Evolutionary conservation across 2,888 invertebrate species (phyloP).

Genomic region (Dendrolimus houi): DNA sequence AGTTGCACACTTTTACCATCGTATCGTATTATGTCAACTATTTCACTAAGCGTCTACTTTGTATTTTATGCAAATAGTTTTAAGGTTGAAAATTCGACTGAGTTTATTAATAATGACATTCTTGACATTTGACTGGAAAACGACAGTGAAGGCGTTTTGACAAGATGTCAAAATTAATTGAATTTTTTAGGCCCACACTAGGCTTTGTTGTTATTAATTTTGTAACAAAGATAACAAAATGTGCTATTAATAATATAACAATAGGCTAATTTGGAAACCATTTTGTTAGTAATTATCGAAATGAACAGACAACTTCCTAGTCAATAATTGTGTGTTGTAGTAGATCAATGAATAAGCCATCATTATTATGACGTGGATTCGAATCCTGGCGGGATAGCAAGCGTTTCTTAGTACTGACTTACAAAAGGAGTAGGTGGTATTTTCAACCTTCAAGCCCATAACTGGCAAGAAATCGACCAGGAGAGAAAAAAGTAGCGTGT

Average conservation of each 20-base stretch:
- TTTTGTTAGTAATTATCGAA: background rate
- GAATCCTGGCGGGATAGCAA: no score
- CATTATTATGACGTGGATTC: no score
- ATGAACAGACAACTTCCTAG: no score
- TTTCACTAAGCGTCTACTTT: no score
- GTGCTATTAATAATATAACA: background rate
- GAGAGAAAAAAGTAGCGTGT: no score
- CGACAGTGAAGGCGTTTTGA: slow-evolving; percentile 29
- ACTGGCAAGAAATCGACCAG: no score
- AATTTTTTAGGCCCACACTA: slow-evolving; percentile 10
- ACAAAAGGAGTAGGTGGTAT: no score
- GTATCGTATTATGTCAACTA: no score
- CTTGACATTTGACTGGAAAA: slow-evolving; percentile 22
- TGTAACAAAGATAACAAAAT: background rate
- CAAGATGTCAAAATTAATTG: slow-evolving; percentile 31
- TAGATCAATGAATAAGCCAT: no score
- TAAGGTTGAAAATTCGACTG: background rate
- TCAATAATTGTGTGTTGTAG: no score
- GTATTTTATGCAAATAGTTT: background rate
- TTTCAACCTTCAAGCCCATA: no score
- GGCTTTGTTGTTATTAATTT: background rate
- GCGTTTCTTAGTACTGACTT: no score
- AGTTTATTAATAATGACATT: slow-evolving; percentile 18
- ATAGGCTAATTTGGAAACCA: background rate
- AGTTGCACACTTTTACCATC: background rate